Conservation (phyloP, 2,797 vertebrate species). For the Nothura maculosa region DNA sequence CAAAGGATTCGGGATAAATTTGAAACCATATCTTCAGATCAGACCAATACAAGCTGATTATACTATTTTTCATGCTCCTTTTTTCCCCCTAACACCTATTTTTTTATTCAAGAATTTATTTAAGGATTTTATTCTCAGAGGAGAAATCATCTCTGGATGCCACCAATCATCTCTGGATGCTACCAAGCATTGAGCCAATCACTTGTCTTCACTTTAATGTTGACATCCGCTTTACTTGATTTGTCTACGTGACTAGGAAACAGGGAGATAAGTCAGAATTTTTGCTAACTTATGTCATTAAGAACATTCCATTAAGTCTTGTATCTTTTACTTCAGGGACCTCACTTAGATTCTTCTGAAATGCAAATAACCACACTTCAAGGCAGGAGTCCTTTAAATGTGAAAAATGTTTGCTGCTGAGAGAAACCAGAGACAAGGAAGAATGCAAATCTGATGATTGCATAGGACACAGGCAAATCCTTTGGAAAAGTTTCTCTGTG, state of each 20-base stretch:
- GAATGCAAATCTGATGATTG: neutral
- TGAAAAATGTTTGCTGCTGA: neutral
- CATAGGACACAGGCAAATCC: neutral
- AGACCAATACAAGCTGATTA: neutral
- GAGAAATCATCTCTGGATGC: neutral
- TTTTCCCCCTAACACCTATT: neutral
- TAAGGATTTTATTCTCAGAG: neutral
- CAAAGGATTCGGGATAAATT: neutral
- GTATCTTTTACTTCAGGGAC: constrained; percentile 1
- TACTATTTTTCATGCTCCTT: neutral
- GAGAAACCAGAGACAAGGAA: neutral
- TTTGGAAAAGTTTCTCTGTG: neutral
- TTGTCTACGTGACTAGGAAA: neutral
- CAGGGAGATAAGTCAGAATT: neutral
- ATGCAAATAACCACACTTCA: constrained; percentile 1
- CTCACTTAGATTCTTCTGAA: neutral
- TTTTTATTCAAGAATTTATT: neutral
- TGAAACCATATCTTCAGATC: neutral
- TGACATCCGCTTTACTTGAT: neutral
- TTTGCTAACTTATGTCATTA: constrained; percentile 4
- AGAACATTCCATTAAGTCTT: constrained; percentile 11
- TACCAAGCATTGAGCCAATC: neutral
- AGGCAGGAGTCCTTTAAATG: neutral
- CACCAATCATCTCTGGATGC: neutral
- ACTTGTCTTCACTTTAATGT: neutral